Percentiles rank a stretch among this genome's conserved stretches.
Conservation (phyloP, 2,888 invertebrate species). For the Apotomis capreana region DNA sequence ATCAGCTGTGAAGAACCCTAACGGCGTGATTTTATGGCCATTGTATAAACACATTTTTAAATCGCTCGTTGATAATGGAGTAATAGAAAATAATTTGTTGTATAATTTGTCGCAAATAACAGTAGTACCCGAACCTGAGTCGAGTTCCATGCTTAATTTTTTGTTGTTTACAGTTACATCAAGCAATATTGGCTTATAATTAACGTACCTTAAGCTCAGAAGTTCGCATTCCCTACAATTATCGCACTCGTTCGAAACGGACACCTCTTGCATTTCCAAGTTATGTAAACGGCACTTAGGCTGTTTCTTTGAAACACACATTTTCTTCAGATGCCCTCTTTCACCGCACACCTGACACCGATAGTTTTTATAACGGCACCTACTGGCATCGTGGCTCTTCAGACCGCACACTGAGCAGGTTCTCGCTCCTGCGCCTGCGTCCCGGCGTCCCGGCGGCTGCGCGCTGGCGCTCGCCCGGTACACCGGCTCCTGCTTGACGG, state of each 20-base stretch:
- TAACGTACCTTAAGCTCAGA: constrained; percentile 32
- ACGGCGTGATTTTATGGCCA: constrained; percentile 14
- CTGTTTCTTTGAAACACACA: constrained; percentile 5
- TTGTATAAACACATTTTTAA: constrained; percentile 6
- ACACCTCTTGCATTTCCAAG: background rate
- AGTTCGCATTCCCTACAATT: constrained; percentile 34
- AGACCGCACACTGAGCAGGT: constrained; percentile 23
- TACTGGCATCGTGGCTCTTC: constrained; percentile 12
- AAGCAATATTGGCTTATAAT: constrained; percentile 22
- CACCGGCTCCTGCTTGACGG: constrained; percentile 28
- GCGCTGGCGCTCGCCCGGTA: constrained; percentile 6
- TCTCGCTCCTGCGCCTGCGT: background rate
- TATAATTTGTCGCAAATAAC: constrained; percentile 36
- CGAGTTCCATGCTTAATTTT: constrained; percentile 34
- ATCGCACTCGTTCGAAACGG: background rate
- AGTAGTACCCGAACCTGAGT: constrained; percentile 38
- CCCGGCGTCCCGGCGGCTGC: background rate
- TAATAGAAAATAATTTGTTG: constrained; percentile 2
- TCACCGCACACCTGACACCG: constrained; percentile 28
- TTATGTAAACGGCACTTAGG: background rate
- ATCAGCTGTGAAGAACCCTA: constrained; percentile 10
- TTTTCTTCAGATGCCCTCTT: constrained; percentile 20
- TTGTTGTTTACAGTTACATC: background rate
- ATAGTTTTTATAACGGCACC: constrained; percentile 31
- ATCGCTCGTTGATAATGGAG: background rate